Conservation (phyloP, 2,888 invertebrate genomes). For the Tortricodes alternella region DNA sequence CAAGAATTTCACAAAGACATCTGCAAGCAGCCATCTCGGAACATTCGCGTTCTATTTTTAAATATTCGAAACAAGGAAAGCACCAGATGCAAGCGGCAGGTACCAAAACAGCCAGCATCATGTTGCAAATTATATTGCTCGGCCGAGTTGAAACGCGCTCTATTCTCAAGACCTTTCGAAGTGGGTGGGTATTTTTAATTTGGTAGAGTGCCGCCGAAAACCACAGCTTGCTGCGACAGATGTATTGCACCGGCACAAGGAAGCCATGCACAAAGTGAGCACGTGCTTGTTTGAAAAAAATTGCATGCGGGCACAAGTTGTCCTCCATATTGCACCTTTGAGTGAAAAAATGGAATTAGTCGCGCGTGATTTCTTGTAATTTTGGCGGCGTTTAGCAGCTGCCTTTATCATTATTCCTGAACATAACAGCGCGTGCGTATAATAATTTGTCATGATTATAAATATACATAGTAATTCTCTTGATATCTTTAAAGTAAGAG, state of each 20-base stretch:
- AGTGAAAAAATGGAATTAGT: slow-evolving; percentile 50
- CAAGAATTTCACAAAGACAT: slow-evolving; percentile 30
- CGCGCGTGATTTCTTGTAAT: slow-evolving; percentile 67
- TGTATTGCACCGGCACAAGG: slow-evolving; percentile 69
- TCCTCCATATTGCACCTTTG: slow-evolving; percentile 55
- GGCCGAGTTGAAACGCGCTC: slow-evolving; percentile 40
- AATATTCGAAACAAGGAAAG: slow-evolving; percentile 59
- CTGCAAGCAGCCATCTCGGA: slow-evolving; percentile 34
- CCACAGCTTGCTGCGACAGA: slow-evolving; percentile 78
- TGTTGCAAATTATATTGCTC: slow-evolving; percentile 69
- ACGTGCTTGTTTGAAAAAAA: slow-evolving; percentile 74
- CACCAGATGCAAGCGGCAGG: slow-evolving; percentile 76
- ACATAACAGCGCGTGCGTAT: background rate
- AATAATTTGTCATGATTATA: slow-evolving; percentile 15
- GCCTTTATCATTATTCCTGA: slow-evolving; percentile 14
- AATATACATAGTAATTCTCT: no score
- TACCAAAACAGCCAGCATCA: slow-evolving; percentile 69
- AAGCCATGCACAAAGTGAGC: slow-evolving; percentile 72
- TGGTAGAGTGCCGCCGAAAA: slow-evolving; percentile 54
- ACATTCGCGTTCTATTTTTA: slow-evolving; percentile 64
- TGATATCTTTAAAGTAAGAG: no score
- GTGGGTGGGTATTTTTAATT: slow-evolving; percentile 38
- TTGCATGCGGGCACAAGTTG: slow-evolving; percentile 80
- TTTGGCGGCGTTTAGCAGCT: slow-evolving; percentile 48
- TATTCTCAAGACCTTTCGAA: background rate